Percentiles rank a stretch among this genome's conserved stretches.
Evolutionary conservation across 2,888 invertebrate genomes (phyloP).

Genomic region (Galerucella pusilla): DNA sequence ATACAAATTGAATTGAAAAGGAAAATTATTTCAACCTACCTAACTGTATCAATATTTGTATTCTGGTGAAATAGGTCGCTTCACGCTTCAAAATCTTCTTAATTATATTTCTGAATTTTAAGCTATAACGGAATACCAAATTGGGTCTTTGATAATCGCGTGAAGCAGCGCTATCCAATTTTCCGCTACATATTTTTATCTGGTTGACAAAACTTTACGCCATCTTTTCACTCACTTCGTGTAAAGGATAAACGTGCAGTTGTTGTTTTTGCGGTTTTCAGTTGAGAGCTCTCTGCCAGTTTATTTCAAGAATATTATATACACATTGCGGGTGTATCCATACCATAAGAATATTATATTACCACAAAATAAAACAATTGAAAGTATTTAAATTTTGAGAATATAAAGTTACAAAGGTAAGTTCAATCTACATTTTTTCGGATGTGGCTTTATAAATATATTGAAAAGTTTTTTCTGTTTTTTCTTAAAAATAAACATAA

Average conservation of each 20-base stretch:
- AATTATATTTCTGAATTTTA: slow-evolving; percentile 10
- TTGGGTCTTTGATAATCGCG: slow-evolving; percentile 36
- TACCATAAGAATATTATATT: no score
- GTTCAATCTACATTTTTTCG: not conserved
- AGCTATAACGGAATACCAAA: slow-evolving; percentile 37
- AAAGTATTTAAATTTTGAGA: no score
- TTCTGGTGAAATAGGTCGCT: not conserved
- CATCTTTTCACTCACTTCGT: slow-evolving; percentile 34
- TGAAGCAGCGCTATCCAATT: slow-evolving; percentile 45
- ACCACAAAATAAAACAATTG: no score
- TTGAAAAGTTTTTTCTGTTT: no score
- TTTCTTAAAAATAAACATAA: no score
- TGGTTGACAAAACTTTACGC: slow-evolving; percentile 45
- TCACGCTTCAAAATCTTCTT: slow-evolving; percentile 1
- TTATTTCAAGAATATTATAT: slow-evolving; percentile 1
- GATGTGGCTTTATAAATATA: not conserved
- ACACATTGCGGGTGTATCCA: not conserved
- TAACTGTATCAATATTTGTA: not conserved
- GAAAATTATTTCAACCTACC: no score
- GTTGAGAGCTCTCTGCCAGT: not conserved
- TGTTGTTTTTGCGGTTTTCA: slow-evolving; percentile 22
- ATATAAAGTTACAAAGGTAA: not conserved
- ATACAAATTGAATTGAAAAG: no score
- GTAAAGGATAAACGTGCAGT: slow-evolving; percentile 16
- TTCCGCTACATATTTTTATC: slow-evolving; percentile 43